Conservation (phyloP, 2,113 vertebrate genomes). For the Rhegmatorhina hoffmannsi region DNA sequence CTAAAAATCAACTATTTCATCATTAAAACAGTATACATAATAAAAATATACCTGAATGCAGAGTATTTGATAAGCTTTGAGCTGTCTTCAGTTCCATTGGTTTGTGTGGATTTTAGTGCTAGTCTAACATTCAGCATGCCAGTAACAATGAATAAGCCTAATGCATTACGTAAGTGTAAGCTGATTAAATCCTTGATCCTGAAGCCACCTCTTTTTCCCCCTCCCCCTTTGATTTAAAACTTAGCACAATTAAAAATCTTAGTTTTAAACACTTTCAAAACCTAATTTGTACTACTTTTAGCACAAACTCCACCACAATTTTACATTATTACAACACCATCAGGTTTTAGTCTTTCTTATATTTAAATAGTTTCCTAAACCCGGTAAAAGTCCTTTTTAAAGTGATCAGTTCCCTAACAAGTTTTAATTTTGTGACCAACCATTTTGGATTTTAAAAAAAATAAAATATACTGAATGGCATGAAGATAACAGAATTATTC, state of each 20-base stretch:
- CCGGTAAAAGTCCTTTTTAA: background rate
- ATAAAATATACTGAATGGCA: background rate
- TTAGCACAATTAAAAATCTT: slow-evolving; percentile 4
- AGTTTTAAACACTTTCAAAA: background rate
- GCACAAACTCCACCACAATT: background rate
- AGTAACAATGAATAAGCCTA: slow-evolving; percentile 63
- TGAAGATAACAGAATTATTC: background rate
- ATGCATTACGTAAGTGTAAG: slow-evolving; percentile 66
- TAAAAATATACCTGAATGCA: slow-evolving; percentile 52
- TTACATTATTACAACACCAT: background rate
- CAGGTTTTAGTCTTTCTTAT: background rate
- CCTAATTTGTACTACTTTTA: background rate
- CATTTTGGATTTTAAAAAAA: background rate
- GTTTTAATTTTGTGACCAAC: background rate
- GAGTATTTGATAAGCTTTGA: slow-evolving; percentile 13
- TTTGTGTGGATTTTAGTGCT: slow-evolving; percentile 31
- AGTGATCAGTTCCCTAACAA: background rate
- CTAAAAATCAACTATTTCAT: background rate
- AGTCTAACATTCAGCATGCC: slow-evolving; percentile 42
- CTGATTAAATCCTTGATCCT: slow-evolving; percentile 63
- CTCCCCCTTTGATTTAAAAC: slow-evolving; percentile 40
- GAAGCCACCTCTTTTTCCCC: slow-evolving; percentile 27
- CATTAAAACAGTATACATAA: background rate
- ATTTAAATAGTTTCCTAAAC: background rate
- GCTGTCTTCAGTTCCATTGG: slow-evolving; percentile 52